Evolutionary conservation across 1,140 invertebrate genomes (phyloP).

Genomic region (Ceratoteleas bidentatus): DNA sequence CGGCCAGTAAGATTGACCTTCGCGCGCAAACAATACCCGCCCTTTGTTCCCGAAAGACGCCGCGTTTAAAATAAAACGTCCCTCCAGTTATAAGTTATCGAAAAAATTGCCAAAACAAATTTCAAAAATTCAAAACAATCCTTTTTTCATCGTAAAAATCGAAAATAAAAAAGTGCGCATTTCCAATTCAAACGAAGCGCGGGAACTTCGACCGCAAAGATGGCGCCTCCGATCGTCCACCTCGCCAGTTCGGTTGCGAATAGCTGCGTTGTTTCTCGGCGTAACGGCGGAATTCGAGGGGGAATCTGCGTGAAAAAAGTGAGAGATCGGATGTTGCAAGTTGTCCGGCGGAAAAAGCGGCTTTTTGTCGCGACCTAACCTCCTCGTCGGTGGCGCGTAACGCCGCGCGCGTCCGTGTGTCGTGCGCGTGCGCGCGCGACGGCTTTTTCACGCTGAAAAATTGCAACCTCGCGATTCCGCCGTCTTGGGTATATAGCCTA

Average conservation of each 20-base stretch:
- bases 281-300: not conserved
- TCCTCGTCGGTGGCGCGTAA: conserved; percentile 6
- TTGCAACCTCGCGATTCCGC: conserved; percentile 47
- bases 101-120: too few relatives aligned
- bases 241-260: not conserved
- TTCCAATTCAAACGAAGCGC: too few relatives aligned
- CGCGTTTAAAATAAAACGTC: too few relatives aligned
- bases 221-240: not conserved
- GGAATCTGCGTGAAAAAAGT: not conserved
- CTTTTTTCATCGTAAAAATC: too few relatives aligned
- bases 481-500: conserved; percentile 56
- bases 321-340: not conserved
- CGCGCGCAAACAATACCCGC: not conserved
- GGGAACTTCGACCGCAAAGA: too few relatives aligned
- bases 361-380: conserved; percentile 10
- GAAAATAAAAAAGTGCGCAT: too few relatives aligned
- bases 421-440: conserved; percentile 15
- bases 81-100: too few relatives aligned
- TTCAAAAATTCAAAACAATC: too few relatives aligned
- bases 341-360: not conserved
- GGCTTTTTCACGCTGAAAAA: conserved; percentile 44
- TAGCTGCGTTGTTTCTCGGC: not conserved
- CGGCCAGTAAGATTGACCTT: conserved; percentile 16
- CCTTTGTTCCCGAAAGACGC: too few relatives aligned
- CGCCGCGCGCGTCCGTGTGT: conserved; percentile 9